Conservation (phyloP, 1,140 invertebrate species). For the Drosophila oshimai region DNA sequence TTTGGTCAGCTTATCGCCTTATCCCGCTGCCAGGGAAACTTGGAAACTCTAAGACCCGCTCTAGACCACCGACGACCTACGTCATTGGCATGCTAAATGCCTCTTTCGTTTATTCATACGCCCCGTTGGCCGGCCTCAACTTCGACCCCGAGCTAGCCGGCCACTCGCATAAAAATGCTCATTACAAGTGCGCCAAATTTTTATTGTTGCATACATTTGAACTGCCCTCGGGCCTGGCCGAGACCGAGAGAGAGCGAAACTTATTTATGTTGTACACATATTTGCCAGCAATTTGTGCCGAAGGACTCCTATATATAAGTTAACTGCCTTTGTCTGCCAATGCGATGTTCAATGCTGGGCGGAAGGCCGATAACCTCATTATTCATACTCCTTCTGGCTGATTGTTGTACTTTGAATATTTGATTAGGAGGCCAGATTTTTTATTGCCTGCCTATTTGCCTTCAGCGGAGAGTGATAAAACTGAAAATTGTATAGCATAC, state of each 20-base stretch:
- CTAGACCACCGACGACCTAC: slow-evolving; percentile 1
- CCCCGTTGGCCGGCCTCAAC: slow-evolving; percentile 35
- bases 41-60: neutral
- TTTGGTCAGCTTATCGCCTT: slow-evolving; percentile 33
- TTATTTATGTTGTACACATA: slow-evolving; percentile 75
- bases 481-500: neutral
- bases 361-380: slow-evolving; percentile 56
- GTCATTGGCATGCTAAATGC: slow-evolving; percentile 34
- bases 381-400: slow-evolving; percentile 39
- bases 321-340: slow-evolving; percentile 61
- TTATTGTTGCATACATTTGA: slow-evolving; percentile 68
- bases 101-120: slow-evolving; percentile 66
- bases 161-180: slow-evolving; percentile 50
- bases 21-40: slow-evolving; percentile 32
- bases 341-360: slow-evolving; percentile 17
- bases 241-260: neutral
- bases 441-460: slow-evolving; percentile 23
- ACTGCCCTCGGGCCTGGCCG: neutral
- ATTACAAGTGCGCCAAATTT: slow-evolving; percentile 52
- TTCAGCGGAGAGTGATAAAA: slow-evolving; percentile 1
- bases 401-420: slow-evolving; percentile 50
- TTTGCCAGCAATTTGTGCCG: slow-evolving; percentile 69
- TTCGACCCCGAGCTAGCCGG: slow-evolving; percentile 13
- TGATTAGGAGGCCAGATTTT: slow-evolving; percentile 43
- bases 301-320: slow-evolving; percentile 21